Percentiles rank a stretch among this genome's conserved stretches.
Evolutionary conservation across 2,888 invertebrate species (phyloP).

Genomic region (Nephrocerus scutellatus): DNA sequence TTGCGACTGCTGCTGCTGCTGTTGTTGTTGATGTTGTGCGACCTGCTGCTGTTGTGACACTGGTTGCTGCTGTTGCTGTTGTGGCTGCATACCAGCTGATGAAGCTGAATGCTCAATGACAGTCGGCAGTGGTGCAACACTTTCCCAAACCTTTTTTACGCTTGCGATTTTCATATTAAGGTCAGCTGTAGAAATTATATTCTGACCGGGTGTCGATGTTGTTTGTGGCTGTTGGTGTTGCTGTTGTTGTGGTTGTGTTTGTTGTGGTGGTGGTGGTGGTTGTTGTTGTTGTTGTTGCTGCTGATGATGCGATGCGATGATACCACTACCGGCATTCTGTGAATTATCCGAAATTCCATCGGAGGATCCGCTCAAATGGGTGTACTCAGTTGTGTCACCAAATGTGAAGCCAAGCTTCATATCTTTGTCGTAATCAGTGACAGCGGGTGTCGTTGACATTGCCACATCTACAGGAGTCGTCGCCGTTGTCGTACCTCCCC

Average conservation of each 20-base stretch:
- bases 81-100: conserved; percentile 34
- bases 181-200: conserved; percentile 77
- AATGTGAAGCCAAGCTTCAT: conserved; percentile 90
- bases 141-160: conserved; percentile 80
- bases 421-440: conserved; percentile 70
- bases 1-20: conserved; percentile 31
- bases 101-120: conserved; percentile 54
- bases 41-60: conserved; percentile 11
- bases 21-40: conserved; percentile 21
- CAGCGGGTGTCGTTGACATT: conserved; percentile 43
- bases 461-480: conserved; percentile 13
- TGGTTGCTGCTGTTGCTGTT: conserved; percentile 22
- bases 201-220: conserved; percentile 52
- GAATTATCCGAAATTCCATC: conserved; percentile 32
- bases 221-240: conserved; percentile 26
- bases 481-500: conserved; percentile 35
- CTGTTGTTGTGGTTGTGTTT: conserved; percentile 20
- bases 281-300: conserved; percentile 29
- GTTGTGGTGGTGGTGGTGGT: conserved; percentile 56
- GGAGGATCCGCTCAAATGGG: conserved; percentile 51
- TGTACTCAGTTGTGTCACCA: conserved; percentile 54
- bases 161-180: conserved; percentile 90
- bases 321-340: conserved; percentile 45
- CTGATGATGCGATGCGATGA: conserved; percentile 7
- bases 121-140: conserved; percentile 57